phyloP scores from a whole-genome alignment of 2,797 vertebrate genomes.

The Premnoplex brunnescens region DNA sequence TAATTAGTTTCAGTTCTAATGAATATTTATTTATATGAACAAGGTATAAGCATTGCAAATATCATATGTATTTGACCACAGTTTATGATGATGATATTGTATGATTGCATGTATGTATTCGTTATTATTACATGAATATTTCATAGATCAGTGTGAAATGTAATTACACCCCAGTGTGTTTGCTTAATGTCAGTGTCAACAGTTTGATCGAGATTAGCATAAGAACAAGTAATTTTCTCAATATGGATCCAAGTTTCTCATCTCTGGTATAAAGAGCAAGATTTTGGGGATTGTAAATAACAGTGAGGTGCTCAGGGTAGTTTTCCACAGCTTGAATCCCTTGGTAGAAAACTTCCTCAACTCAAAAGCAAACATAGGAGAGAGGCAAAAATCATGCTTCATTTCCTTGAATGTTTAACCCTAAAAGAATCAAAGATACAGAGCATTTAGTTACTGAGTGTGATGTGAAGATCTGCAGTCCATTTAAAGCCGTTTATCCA shows the following conservation, averaged over 20 bases:
- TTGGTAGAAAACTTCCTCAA: not conserved
- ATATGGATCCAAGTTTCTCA: not conserved
- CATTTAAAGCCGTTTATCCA: not conserved
- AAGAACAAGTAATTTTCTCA: slow-evolving; percentile 6
- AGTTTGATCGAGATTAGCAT: slow-evolving; percentile 16
- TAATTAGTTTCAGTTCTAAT: slow-evolving; percentile 41
- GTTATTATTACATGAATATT: slow-evolving; percentile 60
- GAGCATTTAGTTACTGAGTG: not conserved
- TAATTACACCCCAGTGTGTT: slow-evolving; percentile 43
- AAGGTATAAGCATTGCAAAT: slow-evolving; percentile 57
- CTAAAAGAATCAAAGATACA: not conserved
- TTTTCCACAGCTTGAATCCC: not conserved
- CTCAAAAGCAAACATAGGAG: not conserved
- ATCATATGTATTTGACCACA: slow-evolving; percentile 39
- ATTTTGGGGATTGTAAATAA: not conserved
- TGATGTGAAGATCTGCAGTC: not conserved
- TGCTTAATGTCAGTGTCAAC: slow-evolving; percentile 42
- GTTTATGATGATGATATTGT: slow-evolving; percentile 54
- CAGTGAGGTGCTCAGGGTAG: not conserved
- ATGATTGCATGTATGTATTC: slow-evolving; percentile 52
- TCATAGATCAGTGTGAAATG: slow-evolving; percentile 45
- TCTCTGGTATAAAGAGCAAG: not conserved
- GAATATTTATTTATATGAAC: slow-evolving; percentile 58
- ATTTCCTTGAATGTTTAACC: not conserved
- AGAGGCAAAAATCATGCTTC: not conserved